Percentiles rank a stretch among this genome's conserved stretches.
Evolutionary conservation across 1,140 invertebrate species (phyloP).

Genomic region (Drosophila simulans): DNA sequence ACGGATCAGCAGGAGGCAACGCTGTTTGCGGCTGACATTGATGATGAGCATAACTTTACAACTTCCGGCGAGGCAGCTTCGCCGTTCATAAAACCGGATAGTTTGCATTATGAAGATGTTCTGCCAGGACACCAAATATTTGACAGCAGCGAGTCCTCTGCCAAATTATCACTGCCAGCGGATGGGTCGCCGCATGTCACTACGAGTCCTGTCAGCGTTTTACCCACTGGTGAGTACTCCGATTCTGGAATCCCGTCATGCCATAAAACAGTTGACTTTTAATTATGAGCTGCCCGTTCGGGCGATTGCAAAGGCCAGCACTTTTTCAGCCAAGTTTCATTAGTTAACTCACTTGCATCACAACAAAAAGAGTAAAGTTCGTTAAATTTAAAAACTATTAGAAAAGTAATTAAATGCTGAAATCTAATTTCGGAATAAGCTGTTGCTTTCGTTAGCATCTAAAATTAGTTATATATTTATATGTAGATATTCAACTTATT

Average conservation of each 20-base stretch:
- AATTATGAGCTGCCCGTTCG: slow-evolving; percentile 68
- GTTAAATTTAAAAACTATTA: not conserved
- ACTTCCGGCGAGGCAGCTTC: slow-evolving; percentile 64
- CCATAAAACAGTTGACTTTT: slow-evolving; percentile 75
- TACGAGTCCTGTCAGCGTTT: slow-evolving; percentile 65
- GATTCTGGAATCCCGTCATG: slow-evolving; percentile 20
- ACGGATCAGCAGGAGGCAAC: slow-evolving; percentile 42
- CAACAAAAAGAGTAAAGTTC: not conserved
- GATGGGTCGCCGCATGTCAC: slow-evolving; percentile 61
- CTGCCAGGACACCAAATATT: slow-evolving; percentile 68
- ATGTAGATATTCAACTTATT: no score
- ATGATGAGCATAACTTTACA: slow-evolving; percentile 79
- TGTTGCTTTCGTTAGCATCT: no score
- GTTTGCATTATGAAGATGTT: slow-evolving; percentile 81
- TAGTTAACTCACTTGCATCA: not conserved
- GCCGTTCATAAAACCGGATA: slow-evolving; percentile 63
- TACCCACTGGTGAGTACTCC: slow-evolving; percentile 68
- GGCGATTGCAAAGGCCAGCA: slow-evolving; percentile 54
- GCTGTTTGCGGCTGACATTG: slow-evolving; percentile 53
- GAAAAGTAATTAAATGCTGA: not conserved
- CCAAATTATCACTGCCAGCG: slow-evolving; percentile 74
- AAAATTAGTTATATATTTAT: no score
- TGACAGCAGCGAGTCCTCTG: slow-evolving; percentile 55
- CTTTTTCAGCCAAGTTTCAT: slow-evolving; percentile 37
- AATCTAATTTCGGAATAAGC: no score